Evolutionary conservation across 2,888 invertebrate species (phyloP), one percentile per base, ranked within the genome.

Genomic region (Autographa pulchrina): DNA sequence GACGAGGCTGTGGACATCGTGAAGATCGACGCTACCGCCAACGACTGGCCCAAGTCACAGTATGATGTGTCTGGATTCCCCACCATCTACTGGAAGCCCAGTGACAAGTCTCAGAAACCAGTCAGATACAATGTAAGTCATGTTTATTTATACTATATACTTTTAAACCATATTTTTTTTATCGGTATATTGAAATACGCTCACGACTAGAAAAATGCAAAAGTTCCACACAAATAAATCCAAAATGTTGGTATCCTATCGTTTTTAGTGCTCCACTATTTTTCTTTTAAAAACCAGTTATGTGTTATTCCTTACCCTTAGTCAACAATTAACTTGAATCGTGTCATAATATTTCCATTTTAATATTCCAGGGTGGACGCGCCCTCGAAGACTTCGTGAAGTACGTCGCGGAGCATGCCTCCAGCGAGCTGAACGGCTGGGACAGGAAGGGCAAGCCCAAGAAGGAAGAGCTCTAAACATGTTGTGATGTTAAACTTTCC

Each of bases 21-120:
- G 1, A 99, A 99, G 94, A 98, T 99, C 96, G 99, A 99, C 93
- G 99, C 99, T 16, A 99, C 99, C 14, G 98, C 99, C 80, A 99
- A 99, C 92, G 99, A 99, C 96, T 99, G 99, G 86, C 99, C 99
- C 80, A 96, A 97, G 80, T 94, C 96, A 11, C 92, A 92, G 82
- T 99, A 97, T 93, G 98, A 99, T 88, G 99, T 99, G 13, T 97
- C 97, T 73, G 99, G 99, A 13, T 99, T 99, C 97, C 99, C 99
- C 70, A 99, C 99, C 7, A 96, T 99, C 75, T 99, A 97, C 97
- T 99, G 99, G 99, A 97, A 98, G 77, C 98, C 99, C 14, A 99
- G 98, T 92, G 97, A 98, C 87, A 92, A 95, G 64, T 98, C 98
- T 91, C 94, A 97, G 87, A 97, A 96, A 78, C 99, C 99, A 35